These are phyloP conservation scores for Orthosia cruda DNA, from an alignment of 2,888 invertebrate genomes.

Conservation along the genomic window DNA sequence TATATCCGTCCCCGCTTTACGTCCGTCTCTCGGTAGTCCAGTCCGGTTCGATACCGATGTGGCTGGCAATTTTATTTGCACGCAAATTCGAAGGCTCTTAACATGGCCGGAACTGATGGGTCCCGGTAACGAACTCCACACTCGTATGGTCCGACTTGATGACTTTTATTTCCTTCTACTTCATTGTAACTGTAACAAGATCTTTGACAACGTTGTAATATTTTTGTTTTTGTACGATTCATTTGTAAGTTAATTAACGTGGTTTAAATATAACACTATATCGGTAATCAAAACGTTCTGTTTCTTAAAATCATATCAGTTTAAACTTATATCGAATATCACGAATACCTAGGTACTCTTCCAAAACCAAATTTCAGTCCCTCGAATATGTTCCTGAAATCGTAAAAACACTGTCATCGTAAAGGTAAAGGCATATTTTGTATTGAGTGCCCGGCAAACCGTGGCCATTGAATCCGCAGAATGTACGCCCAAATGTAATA, in stretches of 20 bases:
- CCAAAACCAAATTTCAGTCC: slow-evolving; percentile 42
- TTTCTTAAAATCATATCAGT: background rate
- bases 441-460: slow-evolving; percentile 66
- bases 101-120: slow-evolving; percentile 81
- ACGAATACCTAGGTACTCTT: background rate
- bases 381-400: slow-evolving; percentile 49
- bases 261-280: background rate
- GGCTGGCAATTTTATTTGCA: slow-evolving; percentile 85
- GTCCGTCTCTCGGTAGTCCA: slow-evolving; percentile 76
- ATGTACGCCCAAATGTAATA: slow-evolving; percentile 78
- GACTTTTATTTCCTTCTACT: slow-evolving; percentile 84
- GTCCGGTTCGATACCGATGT: slow-evolving; percentile 76
- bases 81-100: slow-evolving; percentile 87
- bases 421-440: slow-evolving; percentile 66
- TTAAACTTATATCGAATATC: background rate
- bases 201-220: slow-evolving; percentile 3
- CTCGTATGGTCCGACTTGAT: slow-evolving; percentile 79
- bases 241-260: background rate
- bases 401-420: slow-evolving; percentile 61
- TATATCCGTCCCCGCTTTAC: slow-evolving; percentile 81
- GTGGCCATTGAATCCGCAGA: slow-evolving; percentile 70
- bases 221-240: slow-evolving; percentile 22
- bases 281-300: background rate
- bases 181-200: slow-evolving; percentile 61
- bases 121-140: slow-evolving; percentile 79